Base-by-base conservation (phyloP, 2,888 invertebrate species). In the Busseola fusca region DNA sequence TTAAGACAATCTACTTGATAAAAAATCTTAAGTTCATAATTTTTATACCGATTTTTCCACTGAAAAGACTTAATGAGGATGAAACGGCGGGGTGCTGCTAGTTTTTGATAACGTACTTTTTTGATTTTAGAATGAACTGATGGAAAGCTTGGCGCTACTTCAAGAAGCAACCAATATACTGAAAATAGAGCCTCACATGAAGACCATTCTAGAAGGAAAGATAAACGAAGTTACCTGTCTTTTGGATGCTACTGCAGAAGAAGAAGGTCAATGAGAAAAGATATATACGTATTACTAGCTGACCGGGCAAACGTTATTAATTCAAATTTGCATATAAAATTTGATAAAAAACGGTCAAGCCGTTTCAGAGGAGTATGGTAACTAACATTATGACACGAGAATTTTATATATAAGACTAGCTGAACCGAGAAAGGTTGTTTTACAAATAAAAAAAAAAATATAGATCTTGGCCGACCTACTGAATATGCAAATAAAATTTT, bases 161-260 rank as follows among this genome's bases (percentile, higher is more conserved):
- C 95, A 96, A 87, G 97, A 97, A 90, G 97, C 97, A 0, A 90
- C 95, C 1, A 95, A 96, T 69, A 97, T 97, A 64, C 90, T 97
- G 63, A 93, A 93, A 84, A 91, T 96, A 18, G 97, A 97, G 83
- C 96, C 96, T 0, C 96, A 96, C 66, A 96, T 97, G 96, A 93
- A 95, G 74, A 93, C 94, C 21, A 87, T 92, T 1, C 84, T 97
- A 6, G 93, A 95, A 78, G 90, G 92, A 9, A 96, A 96, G 64
- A 93, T 96, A 12, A 91, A 93, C 62, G 92, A 94, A 48, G 83
- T 97, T 2, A 87, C 92, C 0, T 79, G 78, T 27, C 88, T 92
- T 50, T 58, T 94, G n/a, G 92, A 93, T 56, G 65, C 84, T 5
- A 89, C 90, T 0, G 87, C 87, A 27, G 85, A 82, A 57, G 87